Conservation (phyloP, 1,140 invertebrate genomes). For the Drosophila ficusphila region DNA sequence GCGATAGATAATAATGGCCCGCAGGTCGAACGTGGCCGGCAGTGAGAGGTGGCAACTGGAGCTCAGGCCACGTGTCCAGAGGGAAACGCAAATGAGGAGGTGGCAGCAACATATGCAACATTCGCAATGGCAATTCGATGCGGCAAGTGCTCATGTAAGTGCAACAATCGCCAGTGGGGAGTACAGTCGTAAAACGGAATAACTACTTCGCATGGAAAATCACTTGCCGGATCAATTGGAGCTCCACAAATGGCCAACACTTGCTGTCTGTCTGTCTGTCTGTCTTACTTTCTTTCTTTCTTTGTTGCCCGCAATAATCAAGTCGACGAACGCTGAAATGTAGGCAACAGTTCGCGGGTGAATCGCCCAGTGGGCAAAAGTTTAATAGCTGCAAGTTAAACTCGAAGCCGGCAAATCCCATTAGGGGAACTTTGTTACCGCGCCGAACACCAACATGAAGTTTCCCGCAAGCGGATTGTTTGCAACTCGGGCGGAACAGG, state of each 20-base stretch:
- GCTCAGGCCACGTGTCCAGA: constrained; percentile 26
- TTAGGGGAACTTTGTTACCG: constrained; percentile 42
- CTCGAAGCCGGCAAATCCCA: constrained; percentile 44
- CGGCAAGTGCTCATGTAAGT: neutral
- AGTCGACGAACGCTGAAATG: constrained; percentile 20
- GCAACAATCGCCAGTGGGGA: constrained; percentile 6
- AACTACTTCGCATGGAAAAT: constrained; percentile 14
- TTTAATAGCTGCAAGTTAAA: constrained; percentile 28
- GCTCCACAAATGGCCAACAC: constrained; percentile 11
- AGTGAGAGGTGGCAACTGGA: constrained; percentile 11
- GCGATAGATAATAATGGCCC: constrained; percentile 59
- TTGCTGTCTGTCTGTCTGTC: constrained; percentile 16
- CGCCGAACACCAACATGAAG: constrained; percentile 25
- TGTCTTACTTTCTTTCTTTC: too few relatives aligned
- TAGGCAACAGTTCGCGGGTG: constrained; percentile 20
- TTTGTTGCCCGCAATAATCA: constrained; percentile 23
- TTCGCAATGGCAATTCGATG: neutral
- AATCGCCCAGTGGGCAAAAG: neutral
- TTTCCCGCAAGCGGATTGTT: constrained; percentile 45
- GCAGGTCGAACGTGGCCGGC: constrained; percentile 25
- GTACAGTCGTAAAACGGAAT: constrained; percentile 25
- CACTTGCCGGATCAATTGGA: constrained; percentile 5
- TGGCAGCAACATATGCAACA: neutral
- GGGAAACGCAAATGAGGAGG: neutral
- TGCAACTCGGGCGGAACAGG: constrained; percentile 3